Percentiles rank a stretch among this genome's conserved stretches.
phyloP scores from a whole-genome alignment of 2,113 vertebrate genomes.

The Pteropus alecto region DNA sequence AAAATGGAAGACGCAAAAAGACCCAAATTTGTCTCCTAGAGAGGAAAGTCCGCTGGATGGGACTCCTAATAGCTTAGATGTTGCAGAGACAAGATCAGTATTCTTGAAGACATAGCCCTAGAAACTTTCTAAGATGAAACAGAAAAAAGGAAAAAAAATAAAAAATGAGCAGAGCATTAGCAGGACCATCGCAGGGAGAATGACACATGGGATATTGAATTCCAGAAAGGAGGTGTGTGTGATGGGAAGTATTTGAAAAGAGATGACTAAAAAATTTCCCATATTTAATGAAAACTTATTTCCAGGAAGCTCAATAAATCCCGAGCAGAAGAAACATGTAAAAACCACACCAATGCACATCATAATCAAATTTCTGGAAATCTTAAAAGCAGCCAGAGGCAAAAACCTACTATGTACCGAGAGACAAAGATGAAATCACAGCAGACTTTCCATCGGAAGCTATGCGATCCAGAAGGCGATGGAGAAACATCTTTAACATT shows the following conservation, averaged over 20 bases:
- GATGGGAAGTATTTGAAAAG: not conserved
- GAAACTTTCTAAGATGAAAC: too few species aligned
- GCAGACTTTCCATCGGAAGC: not conserved
- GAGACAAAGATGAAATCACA: not conserved
- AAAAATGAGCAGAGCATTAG: too few species aligned
- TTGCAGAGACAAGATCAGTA: too few species aligned
- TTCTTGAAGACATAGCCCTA: too few species aligned
- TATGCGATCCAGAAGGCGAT: rapidly evolving
- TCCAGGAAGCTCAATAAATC: not conserved
- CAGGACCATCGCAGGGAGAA: too few species aligned
- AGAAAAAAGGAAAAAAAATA: too few species aligned
- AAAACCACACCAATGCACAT: too few species aligned
- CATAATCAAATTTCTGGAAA: not conserved
- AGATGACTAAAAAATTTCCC: not conserved
- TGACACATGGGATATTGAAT: not conserved
- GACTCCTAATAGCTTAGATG: too few species aligned
- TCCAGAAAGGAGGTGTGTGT: not conserved
- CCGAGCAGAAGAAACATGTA: not conserved
- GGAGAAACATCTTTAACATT: not conserved
- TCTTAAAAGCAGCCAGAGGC: not conserved
- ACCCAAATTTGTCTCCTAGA: too few species aligned
- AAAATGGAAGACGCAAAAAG: too few species aligned
- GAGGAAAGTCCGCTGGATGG: too few species aligned
- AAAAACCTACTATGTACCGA: rapidly evolving
- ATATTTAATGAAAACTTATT: not conserved